phyloP scores from a whole-genome alignment of 2,888 invertebrate species.

The Chrysotoxum bicinctum region DNA sequence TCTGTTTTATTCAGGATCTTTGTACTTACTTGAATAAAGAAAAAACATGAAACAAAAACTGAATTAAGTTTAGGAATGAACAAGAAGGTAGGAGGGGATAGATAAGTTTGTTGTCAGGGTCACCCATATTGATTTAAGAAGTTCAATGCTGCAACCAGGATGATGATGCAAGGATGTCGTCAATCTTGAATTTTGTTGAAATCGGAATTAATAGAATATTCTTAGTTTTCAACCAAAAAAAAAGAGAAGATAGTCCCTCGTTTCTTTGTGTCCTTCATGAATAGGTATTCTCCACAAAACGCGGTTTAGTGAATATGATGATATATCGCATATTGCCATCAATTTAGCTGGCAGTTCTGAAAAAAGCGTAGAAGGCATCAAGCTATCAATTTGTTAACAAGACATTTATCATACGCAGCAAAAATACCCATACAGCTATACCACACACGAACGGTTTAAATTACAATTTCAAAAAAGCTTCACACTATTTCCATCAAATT shows the following conservation, averaged over 20 bases:
- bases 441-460: no score
- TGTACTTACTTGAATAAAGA: background rate
- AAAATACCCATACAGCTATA: background rate
- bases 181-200: no score
- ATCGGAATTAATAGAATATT: no score
- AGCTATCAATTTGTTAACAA: slow-evolving; percentile 46
- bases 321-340: slow-evolving; percentile 56
- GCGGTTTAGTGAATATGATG: slow-evolving; percentile 57
- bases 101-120: background rate
- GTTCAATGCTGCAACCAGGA: no score
- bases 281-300: background rate
- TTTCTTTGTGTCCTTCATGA: background rate
- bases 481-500: background rate
- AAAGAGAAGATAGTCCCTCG: background rate
- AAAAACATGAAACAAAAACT: background rate
- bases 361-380: slow-evolving; percentile 7
- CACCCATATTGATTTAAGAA: background rate
- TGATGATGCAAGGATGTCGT: no score
- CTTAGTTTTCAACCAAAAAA: no score
- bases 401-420: slow-evolving; percentile 26
- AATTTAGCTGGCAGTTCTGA: slow-evolving; percentile 46
- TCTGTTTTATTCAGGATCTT: background rate
- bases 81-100: background rate
- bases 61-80: background rate
- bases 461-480: background rate